Evolutionary conservation across 2,888 invertebrate species (phyloP), one percentile per base, ranked within the genome.

Genomic region (Cantharis lateralis): DNA sequence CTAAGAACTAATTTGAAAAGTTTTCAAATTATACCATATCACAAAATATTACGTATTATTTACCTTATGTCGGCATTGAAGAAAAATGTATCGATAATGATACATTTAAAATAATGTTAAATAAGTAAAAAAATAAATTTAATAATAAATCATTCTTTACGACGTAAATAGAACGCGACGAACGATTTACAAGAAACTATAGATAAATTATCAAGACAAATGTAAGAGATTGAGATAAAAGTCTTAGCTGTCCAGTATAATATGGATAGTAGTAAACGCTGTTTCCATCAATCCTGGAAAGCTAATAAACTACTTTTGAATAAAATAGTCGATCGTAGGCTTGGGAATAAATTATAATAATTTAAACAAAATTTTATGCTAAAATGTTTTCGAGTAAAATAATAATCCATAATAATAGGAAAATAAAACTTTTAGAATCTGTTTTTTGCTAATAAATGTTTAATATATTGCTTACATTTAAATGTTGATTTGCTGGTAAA

Each of bases 181-280:
- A 66, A 66, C 64, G 20, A 66, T 66, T 66, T 66, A 66, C 64
- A 66, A 66, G 64, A 66, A 66, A 66, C 64, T 66, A 66, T 66
- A 66, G 64, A 66, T 66, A 66, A 66, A 66, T 66, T 66, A 66
- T 66, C 64, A 66, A 66, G 64, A 66, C 64, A 66, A 66, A 66
- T 66, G 64, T 66, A 15, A 66, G 64, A 66, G 64, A 66, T 66
- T 66, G 64, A 66, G 64, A 66, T 66, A 66, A 66, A 66, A 66
- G 64, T 18, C 64, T 66, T 66, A 66, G 64, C 64, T 66, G 64
- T 66, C 64, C 64, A 66, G 64, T 66, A 24, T 66, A 66, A 66
- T 66, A 66, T 66, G 64, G 64, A 66, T 66, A 66, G 64, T 66
- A 66, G 64, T 66, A 66, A 66, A 66, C 64, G 64, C 24, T 66